Evolutionary conservation across 1,140 invertebrate species (phyloP), one percentile per base, ranked within the genome.

Genomic region (Hylaeus anthracinus): DNA sequence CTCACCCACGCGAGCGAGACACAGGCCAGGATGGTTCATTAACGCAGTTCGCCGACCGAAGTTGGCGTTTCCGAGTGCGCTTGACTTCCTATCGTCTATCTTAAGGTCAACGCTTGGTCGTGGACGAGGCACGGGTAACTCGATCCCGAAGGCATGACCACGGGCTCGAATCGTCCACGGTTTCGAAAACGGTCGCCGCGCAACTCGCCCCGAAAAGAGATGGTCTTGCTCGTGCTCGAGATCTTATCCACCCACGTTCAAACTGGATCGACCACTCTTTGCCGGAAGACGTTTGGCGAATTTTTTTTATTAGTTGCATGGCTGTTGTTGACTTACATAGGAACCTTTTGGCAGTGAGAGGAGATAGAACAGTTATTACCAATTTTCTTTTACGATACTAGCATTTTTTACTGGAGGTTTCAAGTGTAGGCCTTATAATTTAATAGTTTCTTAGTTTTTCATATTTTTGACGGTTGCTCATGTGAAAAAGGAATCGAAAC

Each of bases 171-270:
- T 15, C 41, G 14, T 26, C 45, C 43, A 41, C 39, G 26, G 5
- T 69, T 76, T 66, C 39, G 41, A 14, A 53, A 67, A 67, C 51
- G 41, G 43, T 48, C 14, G 41, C 5, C 48, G 14, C 10, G 39
- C n/a, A 6, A 43, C 56, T 37, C 51, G 37, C 41, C 12, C 39
- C 63, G 61, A 65, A 65, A 43, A 26, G 12, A 8, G 26, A n/a
- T 10, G 10, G 37, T 26, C 4, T 15, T 1, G n/a, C 5, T 43
- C 64, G 73, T 76, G 73, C 41, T 12, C 51, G 51, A 63, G 73
- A 76, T 76, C 51, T 67, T 76, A 76, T 76, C 73, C 64, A 9
- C 26, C n/a, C 73, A 45, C 63, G 51, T 39, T 12, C 26, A 10
- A 14, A 61, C n/a, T 6, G 10, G 56, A 10, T 12, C n/a, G 3